A percentile compares a stretch with the other conserved stretches of the same genome.
Conservation (phyloP, 2,113 vertebrate species). For the Zosterops japonicus region DNA sequence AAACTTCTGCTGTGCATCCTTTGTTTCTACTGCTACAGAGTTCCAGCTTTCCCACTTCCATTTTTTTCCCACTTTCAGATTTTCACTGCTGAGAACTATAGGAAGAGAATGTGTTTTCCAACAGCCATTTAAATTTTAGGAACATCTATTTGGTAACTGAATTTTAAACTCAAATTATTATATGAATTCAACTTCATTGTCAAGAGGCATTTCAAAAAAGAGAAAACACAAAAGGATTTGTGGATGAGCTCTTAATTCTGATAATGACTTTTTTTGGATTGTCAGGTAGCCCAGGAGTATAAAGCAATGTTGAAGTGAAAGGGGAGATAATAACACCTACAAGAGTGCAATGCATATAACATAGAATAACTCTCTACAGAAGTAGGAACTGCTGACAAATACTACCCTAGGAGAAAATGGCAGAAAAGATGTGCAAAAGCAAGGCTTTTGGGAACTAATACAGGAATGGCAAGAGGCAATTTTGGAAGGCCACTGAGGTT, state of each 20-base stretch:
- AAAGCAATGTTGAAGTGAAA: neutral
- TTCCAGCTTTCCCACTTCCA: conserved; percentile 28
- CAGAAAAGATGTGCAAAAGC: neutral
- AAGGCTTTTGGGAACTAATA: neutral
- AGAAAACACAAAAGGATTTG: neutral
- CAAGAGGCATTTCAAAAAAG: neutral
- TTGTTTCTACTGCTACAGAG: conserved; percentile 39
- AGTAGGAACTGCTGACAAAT: neutral
- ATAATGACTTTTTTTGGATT: neutral
- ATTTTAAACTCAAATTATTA: neutral
- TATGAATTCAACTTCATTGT: neutral
- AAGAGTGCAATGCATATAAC: neutral
- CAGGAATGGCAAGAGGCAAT: neutral
- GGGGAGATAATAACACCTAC: neutral
- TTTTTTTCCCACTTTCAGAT: conserved; percentile 34
- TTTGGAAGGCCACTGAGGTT: neutral
- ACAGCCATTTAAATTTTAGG: neutral
- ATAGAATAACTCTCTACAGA: neutral
- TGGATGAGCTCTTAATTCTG: neutral
- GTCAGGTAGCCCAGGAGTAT: neutral
- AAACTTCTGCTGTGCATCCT: conserved; percentile 23
- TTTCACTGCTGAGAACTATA: conserved; percentile 10
- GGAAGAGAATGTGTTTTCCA: neutral
- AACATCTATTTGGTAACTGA: neutral
- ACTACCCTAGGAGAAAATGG: neutral